Base-by-base conservation (phyloP, 2,113 vertebrate species). In the Hyla sarda region DNA sequence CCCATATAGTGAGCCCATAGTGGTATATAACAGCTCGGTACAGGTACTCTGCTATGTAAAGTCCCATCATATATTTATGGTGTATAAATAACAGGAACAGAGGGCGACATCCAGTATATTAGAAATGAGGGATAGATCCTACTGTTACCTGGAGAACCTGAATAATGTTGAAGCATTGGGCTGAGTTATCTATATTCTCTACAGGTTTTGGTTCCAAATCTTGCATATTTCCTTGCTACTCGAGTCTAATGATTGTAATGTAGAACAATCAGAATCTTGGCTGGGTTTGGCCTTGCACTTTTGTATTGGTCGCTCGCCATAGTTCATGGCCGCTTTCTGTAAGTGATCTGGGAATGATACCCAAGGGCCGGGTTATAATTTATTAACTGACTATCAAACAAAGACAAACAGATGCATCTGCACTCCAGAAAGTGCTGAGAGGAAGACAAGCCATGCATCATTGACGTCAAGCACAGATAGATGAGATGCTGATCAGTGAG, bases 401-500 rank as follows among this genome's bases (percentile, higher is more conserved):
- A 32, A 52, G 10, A 76, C 47, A 85, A 85, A 76, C 19, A 76
- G 28, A 67, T 41, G 21, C 32, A 45, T 82, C 48, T 77, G 48
- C 75, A 58, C 65, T 77, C 11, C 11, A 37, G 21, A 45, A 13
- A 45, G 37, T 13, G 19, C 41, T 13, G 1, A 21, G 11, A 21
- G 21, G 9, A 73, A 19, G 23, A 13, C 4, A 13, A 72, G 37
- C 34, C 34, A 19, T 1, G 69, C 16, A 71, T 12, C 9, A 23
- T 13, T 71, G 25, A 71, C 30, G 67, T 71, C 34, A 21, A 23
- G 6, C 7, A 21, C 0, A 7, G 69, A 72, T 41, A 23, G n/a
- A 50, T 50, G 48, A 12, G 48, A 50, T 1, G 8, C 3, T 7
- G 23, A 62, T 62, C 8, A 41, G 58, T 12, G 58, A 62, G 23